Conservation (phyloP, 2,888 invertebrate species). For the Andrena praecox region DNA sequence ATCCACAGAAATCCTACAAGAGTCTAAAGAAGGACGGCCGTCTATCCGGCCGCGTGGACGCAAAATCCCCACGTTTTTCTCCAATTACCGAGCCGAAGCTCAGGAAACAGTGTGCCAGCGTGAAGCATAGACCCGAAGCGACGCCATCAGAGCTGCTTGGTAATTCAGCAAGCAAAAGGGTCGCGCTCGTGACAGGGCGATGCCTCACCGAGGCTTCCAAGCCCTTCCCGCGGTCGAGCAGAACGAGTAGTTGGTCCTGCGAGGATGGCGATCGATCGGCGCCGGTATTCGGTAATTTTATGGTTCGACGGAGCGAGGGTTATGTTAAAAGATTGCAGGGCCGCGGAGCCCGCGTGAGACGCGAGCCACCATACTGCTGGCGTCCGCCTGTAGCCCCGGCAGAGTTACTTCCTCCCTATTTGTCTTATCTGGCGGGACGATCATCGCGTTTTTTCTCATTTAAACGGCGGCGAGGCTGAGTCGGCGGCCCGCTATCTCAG, state of each 20-base stretch:
- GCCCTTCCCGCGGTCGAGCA: constrained; percentile 51
- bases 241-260: constrained; percentile 29
- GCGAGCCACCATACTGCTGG: not conserved
- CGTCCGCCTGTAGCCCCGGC: no score
- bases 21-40: not conserved
- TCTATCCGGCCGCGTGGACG: not conserved
- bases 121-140: not conserved
- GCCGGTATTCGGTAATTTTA: constrained; percentile 75
- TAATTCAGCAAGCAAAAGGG: constrained; percentile 61
- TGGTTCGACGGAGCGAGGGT: constrained; percentile 72
- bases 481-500: constrained; percentile 23
- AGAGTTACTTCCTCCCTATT: not conserved
- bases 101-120: not conserved
- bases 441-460: constrained; percentile 24
- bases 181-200: constrained; percentile 65
- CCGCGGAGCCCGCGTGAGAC: constrained; percentile 33
- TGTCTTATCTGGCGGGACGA: constrained; percentile 6
- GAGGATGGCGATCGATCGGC: constrained; percentile 65
- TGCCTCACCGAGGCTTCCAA: constrained; percentile 51
- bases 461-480: not conserved
- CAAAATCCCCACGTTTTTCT: not conserved
- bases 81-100: constrained; percentile 7
- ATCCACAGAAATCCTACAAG: not conserved
- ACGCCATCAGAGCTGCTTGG: constrained; percentile 50
- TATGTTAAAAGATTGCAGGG: constrained; percentile 60